Percentiles rank a stretch among this genome's conserved stretches.
phyloP scores from a whole-genome alignment of 2,113 vertebrate species.

The Lophura nycthemera region DNA sequence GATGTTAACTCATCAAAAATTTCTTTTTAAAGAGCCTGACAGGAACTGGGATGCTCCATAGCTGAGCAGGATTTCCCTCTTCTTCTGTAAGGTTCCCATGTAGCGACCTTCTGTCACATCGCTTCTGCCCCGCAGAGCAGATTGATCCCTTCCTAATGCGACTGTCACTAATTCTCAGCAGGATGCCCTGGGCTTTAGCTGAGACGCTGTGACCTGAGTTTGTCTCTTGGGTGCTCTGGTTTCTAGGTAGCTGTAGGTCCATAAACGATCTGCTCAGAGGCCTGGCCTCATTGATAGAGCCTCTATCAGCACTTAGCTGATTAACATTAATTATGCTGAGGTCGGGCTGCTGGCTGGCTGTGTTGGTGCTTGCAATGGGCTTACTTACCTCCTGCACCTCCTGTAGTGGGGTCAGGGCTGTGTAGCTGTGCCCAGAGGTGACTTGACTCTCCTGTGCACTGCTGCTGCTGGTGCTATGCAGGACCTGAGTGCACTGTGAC shows the following conservation, averaged over 20 bases:
- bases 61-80: neutral
- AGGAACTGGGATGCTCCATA: neutral
- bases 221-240: slow-evolving; percentile 11
- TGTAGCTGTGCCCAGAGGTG: neutral
- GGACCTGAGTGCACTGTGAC: neutral
- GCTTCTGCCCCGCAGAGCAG: accelerated
- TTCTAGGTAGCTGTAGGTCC: neutral
- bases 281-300: neutral
- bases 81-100: neutral
- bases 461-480: accelerated
- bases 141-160: neutral
- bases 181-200: neutral
- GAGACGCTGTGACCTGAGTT: neutral
- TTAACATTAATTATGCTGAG: neutral
- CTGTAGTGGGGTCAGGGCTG: accelerated
- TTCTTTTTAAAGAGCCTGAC: neutral
- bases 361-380: neutral
- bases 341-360: neutral
- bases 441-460: neutral
- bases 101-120: neutral
- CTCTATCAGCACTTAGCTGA: neutral
- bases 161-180: neutral
- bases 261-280: neutral
- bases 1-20: neutral
- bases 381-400: neutral